Conservation (phyloP, 2,797 vertebrate genomes). For the Urocyon cinereoargenteus region DNA sequence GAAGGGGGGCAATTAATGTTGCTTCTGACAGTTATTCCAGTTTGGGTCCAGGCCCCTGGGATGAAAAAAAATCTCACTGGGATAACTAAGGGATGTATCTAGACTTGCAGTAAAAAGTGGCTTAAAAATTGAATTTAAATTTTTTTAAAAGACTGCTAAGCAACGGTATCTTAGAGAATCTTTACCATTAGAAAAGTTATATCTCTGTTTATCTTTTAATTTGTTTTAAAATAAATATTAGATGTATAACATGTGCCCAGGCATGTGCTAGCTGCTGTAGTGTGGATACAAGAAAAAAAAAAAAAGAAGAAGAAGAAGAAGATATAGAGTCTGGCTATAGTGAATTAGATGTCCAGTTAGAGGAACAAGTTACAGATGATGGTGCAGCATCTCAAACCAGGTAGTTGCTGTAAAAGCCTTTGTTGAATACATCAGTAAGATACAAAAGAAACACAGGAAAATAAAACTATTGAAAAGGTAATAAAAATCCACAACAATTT, state of each 20-base stretch:
- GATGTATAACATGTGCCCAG: not conserved
- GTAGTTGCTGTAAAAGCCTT: not conserved
- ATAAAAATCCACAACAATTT: not conserved
- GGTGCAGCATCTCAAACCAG: not conserved
- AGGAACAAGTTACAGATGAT: not conserved
- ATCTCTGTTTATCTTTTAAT: not conserved
- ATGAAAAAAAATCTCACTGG: constrained; percentile 53
- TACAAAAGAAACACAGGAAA: not conserved
- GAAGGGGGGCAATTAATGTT: constrained; percentile 73
- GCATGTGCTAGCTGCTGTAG: not conserved
- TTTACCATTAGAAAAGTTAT: not conserved
- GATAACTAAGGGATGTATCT: constrained; percentile 2
- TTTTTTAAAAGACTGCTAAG: not conserved
- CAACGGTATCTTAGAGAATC: not conserved
- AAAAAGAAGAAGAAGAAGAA: not conserved
- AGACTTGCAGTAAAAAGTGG: not conserved
- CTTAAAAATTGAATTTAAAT: not conserved
- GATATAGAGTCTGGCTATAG: not conserved
- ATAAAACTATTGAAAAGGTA: not conserved
- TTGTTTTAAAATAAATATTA: constrained; percentile 11
- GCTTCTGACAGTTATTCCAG: constrained; percentile 74
- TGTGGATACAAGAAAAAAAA: not conserved
- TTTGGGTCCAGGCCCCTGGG: constrained; percentile 54
- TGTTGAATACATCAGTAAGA: not conserved
- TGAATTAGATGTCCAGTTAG: not conserved